Evolutionary conservation across 2,113 vertebrate species (phyloP), one percentile per base, ranked within the genome.

Genomic region (Pogonocichla stellata): DNA sequence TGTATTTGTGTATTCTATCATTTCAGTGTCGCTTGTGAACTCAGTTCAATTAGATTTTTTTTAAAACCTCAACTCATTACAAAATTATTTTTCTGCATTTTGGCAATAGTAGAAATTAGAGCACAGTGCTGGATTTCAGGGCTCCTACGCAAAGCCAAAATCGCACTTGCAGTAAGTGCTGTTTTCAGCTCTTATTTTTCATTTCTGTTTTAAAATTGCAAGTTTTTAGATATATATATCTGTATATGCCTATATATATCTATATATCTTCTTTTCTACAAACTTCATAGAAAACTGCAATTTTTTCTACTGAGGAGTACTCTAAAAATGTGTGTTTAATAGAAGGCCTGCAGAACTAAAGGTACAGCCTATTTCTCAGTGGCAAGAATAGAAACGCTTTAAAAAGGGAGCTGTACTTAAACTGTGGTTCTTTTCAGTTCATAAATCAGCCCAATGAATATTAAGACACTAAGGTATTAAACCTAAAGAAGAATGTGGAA

Each of bases 351-450:
- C 57, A 69, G 77, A 92, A 86, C 57, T 58, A 78, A 89, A 96
- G 73, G 29, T 78, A 29, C 69, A 93, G 31, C 50, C 72, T 90
- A 5, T 69, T 88, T 93, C 67, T 92, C 57, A 64, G 69, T 40
- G 70, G 19, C 51, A 94, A 64, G 89, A 92, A 91, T 74, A 91
- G 94, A 96, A 95, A 77, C 12, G 4, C 25, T 80, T 80, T 58
- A 80, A 50, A 93, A 79, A 84, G 20, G 45, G 14, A 67, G 7
- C 51, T 89, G 3, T 66, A 53, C 72, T 94, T 95, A 65, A 56
- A 91, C 40, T 77, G 85, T 29, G 83, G 36, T 85, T 86, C 73
- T 90, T 81, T 91, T 75, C 56, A 78, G 57, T 96, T 97, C 51
- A 64, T 92, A 53, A 48, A n/a, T 79, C 16, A 94, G 69, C 45